phyloP scores from a whole-genome alignment of 2,797 vertebrate genomes.

The Columba guinea region DNA sequence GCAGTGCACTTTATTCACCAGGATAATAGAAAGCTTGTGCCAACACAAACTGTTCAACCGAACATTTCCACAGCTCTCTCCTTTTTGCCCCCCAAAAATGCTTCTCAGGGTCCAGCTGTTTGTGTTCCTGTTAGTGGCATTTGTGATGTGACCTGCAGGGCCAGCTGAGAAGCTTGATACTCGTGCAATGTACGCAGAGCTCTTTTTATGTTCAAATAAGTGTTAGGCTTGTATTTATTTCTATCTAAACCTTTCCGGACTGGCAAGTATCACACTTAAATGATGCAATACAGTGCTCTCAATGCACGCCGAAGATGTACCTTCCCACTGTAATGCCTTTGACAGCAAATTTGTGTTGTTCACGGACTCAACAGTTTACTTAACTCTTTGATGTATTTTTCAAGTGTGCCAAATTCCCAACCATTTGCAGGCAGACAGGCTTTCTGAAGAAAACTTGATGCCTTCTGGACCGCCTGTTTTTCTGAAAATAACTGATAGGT shows the following conservation, averaged over 20 bases:
- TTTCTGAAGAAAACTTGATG: neutral
- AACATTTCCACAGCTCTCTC: neutral
- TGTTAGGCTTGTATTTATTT: neutral
- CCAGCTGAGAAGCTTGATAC: neutral
- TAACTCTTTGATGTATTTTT: too few species aligned
- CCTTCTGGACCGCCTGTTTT: neutral
- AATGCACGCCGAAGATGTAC: neutral
- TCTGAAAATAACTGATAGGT: too few species aligned
- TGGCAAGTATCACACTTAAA: neutral
- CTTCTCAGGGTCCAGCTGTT: fast-evolving
- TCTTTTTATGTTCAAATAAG: too few species aligned
- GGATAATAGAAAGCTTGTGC: neutral
- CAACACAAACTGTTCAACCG: neutral
- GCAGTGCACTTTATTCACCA: neutral
- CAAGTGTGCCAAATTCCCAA: neutral
- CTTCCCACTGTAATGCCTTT: too few species aligned
- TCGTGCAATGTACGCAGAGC: fast-evolving
- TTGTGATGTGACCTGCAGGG: neutral
- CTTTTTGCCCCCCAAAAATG: neutral
- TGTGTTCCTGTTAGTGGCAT: too few species aligned
- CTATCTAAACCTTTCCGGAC: too few species aligned
- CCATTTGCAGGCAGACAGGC: neutral
- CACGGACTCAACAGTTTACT: neutral
- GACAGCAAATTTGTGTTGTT: too few species aligned
- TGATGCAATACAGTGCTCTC: too few species aligned